phyloP scores from a whole-genome alignment of 2,888 invertebrate species.

The Nysson spinosus region DNA sequence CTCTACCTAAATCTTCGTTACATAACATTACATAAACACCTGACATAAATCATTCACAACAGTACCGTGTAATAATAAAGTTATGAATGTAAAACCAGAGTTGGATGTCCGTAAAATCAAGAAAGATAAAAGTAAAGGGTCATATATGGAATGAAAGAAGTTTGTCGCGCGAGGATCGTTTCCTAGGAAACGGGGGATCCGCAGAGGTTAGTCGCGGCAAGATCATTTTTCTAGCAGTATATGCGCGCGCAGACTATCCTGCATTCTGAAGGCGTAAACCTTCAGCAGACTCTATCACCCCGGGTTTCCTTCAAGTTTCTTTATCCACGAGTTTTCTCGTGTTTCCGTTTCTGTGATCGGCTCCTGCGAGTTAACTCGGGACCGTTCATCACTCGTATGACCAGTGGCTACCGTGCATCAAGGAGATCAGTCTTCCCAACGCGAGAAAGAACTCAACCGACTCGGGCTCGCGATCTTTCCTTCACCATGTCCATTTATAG shows the following conservation, averaged over 20 bases:
- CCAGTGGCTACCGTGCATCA: constrained; percentile 15
- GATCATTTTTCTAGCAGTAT: constrained; percentile 41
- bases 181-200: constrained; percentile 41
- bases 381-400: constrained; percentile 35
- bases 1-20: too few species aligned
- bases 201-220: constrained; percentile 11
- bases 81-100: too few species aligned
- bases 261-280: constrained; percentile 50
- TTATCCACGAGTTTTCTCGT: constrained; percentile 48
- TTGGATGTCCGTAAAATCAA: too few species aligned
- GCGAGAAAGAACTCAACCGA: constrained; percentile 28
- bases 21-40: too few species aligned
- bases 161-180: constrained; percentile 23
- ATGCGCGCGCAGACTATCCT: constrained; percentile 32
- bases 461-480: constrained; percentile 37
- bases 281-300: constrained; percentile 31
- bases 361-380: constrained; percentile 20
- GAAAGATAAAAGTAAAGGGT: not conserved
- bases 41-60: too few species aligned
- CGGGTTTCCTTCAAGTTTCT: constrained; percentile 31
- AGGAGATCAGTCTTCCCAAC: constrained; percentile 14
- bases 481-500: constrained; percentile 47
- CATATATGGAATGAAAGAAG: constrained; percentile 45
- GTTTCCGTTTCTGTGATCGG: constrained; percentile 47
- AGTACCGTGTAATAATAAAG: too few species aligned